Evolutionary conservation across 2,113 vertebrate genomes (phyloP), one percentile per base, ranked within the genome.

Genomic region (Marcusenius ussheri): DNA sequence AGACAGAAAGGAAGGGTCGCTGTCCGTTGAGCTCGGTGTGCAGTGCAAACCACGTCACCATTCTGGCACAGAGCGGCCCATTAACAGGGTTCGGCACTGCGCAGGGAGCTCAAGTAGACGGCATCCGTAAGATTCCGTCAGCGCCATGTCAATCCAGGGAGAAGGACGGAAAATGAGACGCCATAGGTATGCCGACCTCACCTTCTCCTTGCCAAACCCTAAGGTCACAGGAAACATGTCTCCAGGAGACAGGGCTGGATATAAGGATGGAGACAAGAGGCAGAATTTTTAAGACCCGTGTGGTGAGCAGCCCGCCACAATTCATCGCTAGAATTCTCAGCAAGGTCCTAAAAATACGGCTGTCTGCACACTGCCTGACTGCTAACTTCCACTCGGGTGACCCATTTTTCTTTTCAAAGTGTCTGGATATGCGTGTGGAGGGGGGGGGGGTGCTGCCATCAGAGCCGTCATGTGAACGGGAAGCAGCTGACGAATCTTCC

Each of bases 311-410:
- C 90, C 91, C 89, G 77, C 88, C 95, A 93, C 93, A 94, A 94
- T 93, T 94, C 93, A 91, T 51, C 91, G 92, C 31, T 45, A 88
- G 56, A 70, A 49, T 89, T 39, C 93, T 94, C 90, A 91, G 93
- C 93, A 93, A 47, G 91, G 90, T 94, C 94, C 94, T 95, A 94
- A 95, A 96, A 96, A 95, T 95, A 95, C 95, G 95, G 93, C 93
- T 62, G 90, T 92, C 92, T 92, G 93, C 94, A 77, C 74, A 42
- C 74, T 85, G 83, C 47, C 45, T 85, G 83, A n/a, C 45, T 85
- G 83, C n/a, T 47, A 49, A 50, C 47, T n/a, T 85, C 24, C 45
- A 50, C n/a, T 47, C 47, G n/a, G 83, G 93, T 93, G 95, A 94
- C 95, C 95, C 95, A 95, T 95, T 95, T 95, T 95, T 94, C 93